phyloP scores from a whole-genome alignment of 2,888 invertebrate species.

The Sarcophaga caerulescens region DNA sequence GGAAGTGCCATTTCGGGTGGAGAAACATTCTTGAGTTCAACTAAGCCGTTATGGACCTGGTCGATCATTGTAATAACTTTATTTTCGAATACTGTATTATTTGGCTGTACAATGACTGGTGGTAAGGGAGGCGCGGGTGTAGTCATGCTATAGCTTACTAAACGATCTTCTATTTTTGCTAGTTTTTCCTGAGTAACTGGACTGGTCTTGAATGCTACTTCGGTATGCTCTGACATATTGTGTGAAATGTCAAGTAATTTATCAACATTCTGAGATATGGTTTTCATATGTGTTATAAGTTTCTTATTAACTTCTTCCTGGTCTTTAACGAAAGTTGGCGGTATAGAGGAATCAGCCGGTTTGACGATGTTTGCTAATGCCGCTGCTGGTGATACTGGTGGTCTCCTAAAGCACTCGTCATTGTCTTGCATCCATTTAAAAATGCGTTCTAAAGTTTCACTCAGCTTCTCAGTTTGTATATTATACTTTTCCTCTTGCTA shows the following conservation, averaged over 20 bases:
- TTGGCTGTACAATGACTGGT: conserved; percentile 72
- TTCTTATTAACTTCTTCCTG: conserved; percentile 75
- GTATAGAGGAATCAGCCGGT: conserved; percentile 63
- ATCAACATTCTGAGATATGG: conserved; percentile 73
- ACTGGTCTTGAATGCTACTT: conserved; percentile 74
- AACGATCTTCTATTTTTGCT: conserved; percentile 77
- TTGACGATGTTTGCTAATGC: conserved; percentile 45
- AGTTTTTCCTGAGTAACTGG: conserved; percentile 77
- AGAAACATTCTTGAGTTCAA: conserved; percentile 75
- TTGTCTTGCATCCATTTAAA: conserved; percentile 80
- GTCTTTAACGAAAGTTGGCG: conserved; percentile 74
- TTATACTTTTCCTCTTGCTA: conserved; percentile 81
- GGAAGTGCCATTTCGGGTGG: conserved; percentile 75
- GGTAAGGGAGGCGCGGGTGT: conserved; percentile 66
- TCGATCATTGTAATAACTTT: conserved; percentile 81
- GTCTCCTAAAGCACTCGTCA: conserved; percentile 79
- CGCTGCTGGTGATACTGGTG: conserved; percentile 68
- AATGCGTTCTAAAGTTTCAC: conserved; percentile 78
- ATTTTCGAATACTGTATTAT: conserved; percentile 81
- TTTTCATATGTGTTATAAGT: conserved; percentile 74
- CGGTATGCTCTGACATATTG: conserved; percentile 75
- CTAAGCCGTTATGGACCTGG: conserved; percentile 81
- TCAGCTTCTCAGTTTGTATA: conserved; percentile 78
- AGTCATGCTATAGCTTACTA: conserved; percentile 75
- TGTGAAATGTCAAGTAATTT: conserved; percentile 74